These are phyloP conservation scores for Sicus ferrugineus DNA, from an alignment of 2,888 invertebrate species.

Conservation along the genomic window DNA sequence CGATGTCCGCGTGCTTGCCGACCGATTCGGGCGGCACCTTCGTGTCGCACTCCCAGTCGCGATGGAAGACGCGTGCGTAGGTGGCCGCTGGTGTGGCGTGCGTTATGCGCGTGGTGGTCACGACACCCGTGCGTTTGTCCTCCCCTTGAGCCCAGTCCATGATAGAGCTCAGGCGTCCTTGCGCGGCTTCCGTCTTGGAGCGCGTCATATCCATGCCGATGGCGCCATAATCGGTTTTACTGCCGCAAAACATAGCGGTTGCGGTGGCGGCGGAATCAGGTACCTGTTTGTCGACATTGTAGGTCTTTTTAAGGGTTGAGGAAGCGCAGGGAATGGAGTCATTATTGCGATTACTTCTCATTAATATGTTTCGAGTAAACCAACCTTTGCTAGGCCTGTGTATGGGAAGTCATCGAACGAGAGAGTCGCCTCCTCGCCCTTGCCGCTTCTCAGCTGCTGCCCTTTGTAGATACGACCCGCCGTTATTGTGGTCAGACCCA, in stretches of 20 bases:
- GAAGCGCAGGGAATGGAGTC: background rate
- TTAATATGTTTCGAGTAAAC: no score
- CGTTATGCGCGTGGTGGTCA: constrained; percentile 73
- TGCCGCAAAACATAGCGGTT: constrained; percentile 72
- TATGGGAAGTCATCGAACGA: constrained; percentile 71
- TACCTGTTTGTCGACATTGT: constrained; percentile 75
- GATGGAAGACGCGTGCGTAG: constrained; percentile 68
- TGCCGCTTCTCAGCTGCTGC: constrained; percentile 59
- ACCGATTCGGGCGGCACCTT: constrained; percentile 58
- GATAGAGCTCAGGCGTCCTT: constrained; percentile 66
- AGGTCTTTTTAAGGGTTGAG: constrained; percentile 68
- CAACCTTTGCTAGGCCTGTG: constrained; percentile 71
- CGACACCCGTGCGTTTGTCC: constrained; percentile 71
- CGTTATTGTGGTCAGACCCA: constrained; percentile 72
- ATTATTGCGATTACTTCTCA: background rate
- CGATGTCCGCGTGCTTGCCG: constrained; percentile 68
- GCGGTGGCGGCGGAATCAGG: constrained; percentile 77
- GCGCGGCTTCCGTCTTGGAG: constrained; percentile 53
- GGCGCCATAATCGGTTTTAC: constrained; percentile 69
- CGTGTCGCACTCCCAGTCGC: constrained; percentile 72
- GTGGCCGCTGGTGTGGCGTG: constrained; percentile 73
- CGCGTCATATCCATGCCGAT: constrained; percentile 66
- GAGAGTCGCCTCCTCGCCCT: constrained; percentile 70
- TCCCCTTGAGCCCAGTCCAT: constrained; percentile 70
- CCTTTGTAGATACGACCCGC: constrained; percentile 72